phyloP scores from a whole-genome alignment of 2,113 vertebrate species.

The Grus americana region DNA sequence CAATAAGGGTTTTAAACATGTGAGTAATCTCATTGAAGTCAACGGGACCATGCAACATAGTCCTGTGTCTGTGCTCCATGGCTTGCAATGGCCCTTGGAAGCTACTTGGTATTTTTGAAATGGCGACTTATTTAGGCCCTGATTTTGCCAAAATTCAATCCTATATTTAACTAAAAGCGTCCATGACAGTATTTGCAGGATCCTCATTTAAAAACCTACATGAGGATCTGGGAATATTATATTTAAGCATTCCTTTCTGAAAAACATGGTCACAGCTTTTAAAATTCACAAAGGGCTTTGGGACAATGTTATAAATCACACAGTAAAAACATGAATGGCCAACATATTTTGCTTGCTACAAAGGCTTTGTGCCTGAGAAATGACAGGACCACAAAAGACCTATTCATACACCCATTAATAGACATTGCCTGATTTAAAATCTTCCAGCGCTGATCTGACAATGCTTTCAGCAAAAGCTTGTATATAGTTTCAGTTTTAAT shows the following conservation, averaged over 20 bases:
- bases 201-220: neutral
- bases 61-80: neutral
- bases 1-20: neutral
- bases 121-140: neutral
- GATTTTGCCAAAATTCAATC: neutral
- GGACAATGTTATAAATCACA: constrained; percentile 24
- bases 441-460: constrained; percentile 37
- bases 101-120: neutral
- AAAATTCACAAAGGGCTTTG: neutral
- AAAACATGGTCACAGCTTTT: neutral
- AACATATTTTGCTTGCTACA: constrained; percentile 20
- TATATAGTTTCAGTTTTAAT: constrained; percentile 6
- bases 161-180: neutral
- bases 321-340: constrained; percentile 24
- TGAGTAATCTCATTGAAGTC: neutral
- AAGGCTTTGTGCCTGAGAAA: constrained; percentile 33
- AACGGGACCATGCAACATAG: neutral
- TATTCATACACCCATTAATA: constrained; percentile 12
- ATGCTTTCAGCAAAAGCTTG: constrained; percentile 31
- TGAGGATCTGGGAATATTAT: neutral
- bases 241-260: neutral
- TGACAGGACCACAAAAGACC: constrained; percentile 37
- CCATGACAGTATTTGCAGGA: neutral
- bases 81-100: neutral
- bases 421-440: constrained; percentile 41